Percentiles rank a stretch among this genome's conserved stretches.
Conservation (phyloP, 2,113 vertebrate genomes). For the Ovibos moschatus region DNA sequence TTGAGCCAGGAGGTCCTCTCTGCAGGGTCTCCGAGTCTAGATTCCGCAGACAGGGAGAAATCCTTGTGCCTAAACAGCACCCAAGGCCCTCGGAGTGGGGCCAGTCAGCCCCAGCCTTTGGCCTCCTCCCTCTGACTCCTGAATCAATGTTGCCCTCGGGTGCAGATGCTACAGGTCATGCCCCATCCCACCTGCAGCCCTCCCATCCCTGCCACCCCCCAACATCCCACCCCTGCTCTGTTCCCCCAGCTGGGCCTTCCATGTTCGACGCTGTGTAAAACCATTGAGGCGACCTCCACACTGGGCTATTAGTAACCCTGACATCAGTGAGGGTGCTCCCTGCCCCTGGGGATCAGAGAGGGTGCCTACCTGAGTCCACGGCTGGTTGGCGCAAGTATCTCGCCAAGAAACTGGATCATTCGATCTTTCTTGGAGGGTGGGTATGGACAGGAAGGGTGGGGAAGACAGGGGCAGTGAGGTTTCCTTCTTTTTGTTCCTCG, state of each 20-base stretch:
- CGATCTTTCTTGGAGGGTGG: not conserved
- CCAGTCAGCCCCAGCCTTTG: not conserved
- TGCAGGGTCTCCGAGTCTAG: not conserved
- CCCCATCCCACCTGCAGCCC: not conserved
- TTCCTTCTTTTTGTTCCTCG: not conserved
- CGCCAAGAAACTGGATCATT: not conserved
- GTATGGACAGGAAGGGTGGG: fast-evolving
- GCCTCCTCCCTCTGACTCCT: not conserved
- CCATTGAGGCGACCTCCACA: not conserved
- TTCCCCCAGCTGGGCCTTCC: not conserved
- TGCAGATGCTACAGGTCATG: not conserved
- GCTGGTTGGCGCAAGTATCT: not conserved
- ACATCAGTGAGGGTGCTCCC: not conserved
- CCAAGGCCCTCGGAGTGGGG: not conserved
- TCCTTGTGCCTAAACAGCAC: not conserved
- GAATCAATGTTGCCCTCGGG: not conserved
- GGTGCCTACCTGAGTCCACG: not conserved
- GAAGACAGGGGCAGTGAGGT: not conserved
- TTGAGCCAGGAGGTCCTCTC: not conserved
- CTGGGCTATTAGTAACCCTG: not conserved
- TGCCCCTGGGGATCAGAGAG: not conserved
- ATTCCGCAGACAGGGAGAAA: not conserved
- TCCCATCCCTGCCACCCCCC: fast-evolving
- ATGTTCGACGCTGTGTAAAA: not conserved
- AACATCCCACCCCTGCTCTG: not conserved